Evolutionary conservation across 2,797 vertebrate species (phyloP).

Genomic region (Cetoscarus ocellatus): DNA sequence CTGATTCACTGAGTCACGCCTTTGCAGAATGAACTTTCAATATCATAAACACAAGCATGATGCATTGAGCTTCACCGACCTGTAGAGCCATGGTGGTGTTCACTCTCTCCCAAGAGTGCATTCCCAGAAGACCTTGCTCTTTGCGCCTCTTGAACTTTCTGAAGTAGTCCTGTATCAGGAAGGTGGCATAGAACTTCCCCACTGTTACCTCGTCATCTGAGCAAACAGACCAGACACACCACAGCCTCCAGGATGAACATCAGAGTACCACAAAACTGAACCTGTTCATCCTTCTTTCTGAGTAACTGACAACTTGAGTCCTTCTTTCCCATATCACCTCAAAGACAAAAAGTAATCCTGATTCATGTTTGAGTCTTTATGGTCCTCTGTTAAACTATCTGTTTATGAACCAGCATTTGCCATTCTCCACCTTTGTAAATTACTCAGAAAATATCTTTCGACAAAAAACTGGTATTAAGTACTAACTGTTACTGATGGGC

Average conservation of each 20-base stretch:
- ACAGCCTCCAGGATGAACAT: slow-evolving; percentile 88
- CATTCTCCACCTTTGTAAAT: too few species aligned
- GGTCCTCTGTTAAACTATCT: too few species aligned
- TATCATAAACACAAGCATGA: not conserved
- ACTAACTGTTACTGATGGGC: too few species aligned
- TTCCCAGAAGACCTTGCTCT: slow-evolving; percentile 97
- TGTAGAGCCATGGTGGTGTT: slow-evolving; percentile 95
- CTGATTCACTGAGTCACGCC: too few species aligned
- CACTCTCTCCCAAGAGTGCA: slow-evolving; percentile 87
- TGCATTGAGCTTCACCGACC: slow-evolving; percentile 81
- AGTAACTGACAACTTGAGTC: too few species aligned
- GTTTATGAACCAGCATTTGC: too few species aligned
- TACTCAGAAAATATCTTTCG: too few species aligned
- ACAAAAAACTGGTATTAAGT: too few species aligned
- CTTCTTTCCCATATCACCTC: too few species aligned
- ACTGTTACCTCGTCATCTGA: slow-evolving; percentile 99
- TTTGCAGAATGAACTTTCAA: too few species aligned
- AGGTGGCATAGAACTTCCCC: slow-evolving; percentile 99
- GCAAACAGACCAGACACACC: slow-evolving; percentile 95
- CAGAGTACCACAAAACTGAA: slow-evolving; percentile 7
- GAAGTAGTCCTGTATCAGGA: slow-evolving; percentile 99
- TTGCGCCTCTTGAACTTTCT: slow-evolving; percentile 99
- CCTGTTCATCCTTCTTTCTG: too few species aligned
- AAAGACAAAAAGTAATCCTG: not conserved
- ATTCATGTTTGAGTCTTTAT: not conserved